Evolutionary conservation across 2,888 invertebrate genomes (phyloP), one percentile per base, ranked within the genome.

Genomic region (Noctua pronuba): DNA sequence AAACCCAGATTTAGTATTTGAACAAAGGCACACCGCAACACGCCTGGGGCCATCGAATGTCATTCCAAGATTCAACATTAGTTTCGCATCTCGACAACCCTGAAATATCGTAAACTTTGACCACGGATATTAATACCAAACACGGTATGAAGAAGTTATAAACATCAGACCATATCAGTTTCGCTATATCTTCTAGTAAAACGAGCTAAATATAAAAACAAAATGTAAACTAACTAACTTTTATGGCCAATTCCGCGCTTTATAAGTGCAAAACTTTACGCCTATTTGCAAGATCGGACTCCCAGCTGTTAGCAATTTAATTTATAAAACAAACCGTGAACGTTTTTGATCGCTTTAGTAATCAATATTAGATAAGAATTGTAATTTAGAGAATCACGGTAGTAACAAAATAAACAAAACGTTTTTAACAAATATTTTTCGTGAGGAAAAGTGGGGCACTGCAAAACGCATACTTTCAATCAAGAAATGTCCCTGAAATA

Each of bases 61-160:
- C 95, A 95, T 94, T 94, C 88, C 93, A 88, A 92, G 89, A 93
- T 91, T 93, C 91, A 92, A 91, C 94, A 95, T 95, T 95, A 94
- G 95, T 94, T 92, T 92, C 92, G 91, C 92, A 82, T 89, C 91
- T 88, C 90, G 92, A 93, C 93, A 93, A 91, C 91, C 91, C 90
- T 90, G 90, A 88, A 90, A 90, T 84, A 84, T 88, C 90, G 71
- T 79, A 78, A 78, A 78, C 86, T 88, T 89, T 86, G 75, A 88
- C 79, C 84, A 73, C 82, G 52, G 75, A 84, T 75, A 87, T 85
- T 88, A 85, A 82, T 79, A 78, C 87, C 81, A 79, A 89, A 88
- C 76, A 82, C 13, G 73, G 84, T 52, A 66, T 62, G 75, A 83
- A 84, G 78, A 88, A 86, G 79, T 75, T 80, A 79, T 88, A 80